phyloP scores from a whole-genome alignment of 2,888 invertebrate genomes.

The Neuroscelio doddi region DNA sequence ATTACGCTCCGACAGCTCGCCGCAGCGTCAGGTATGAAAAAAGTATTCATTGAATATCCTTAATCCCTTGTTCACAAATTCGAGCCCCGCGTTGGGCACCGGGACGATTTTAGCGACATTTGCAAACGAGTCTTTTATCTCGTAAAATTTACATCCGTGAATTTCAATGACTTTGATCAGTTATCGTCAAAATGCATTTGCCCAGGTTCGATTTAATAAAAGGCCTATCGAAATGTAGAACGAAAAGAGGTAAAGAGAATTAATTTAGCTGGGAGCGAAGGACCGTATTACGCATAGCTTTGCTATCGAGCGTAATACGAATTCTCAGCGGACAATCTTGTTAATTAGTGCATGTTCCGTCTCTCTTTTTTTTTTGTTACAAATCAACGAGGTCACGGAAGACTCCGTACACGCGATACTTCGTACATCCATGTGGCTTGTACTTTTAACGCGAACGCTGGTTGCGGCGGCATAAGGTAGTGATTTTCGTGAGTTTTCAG shows the following conservation, averaged over 20 bases:
- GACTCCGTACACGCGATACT: conserved; percentile 26
- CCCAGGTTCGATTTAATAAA: too few species aligned
- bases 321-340: conserved; percentile 11
- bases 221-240: not conserved
- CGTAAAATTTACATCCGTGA: too few species aligned
- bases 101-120: too few species aligned
- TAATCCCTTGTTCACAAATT: too few species aligned
- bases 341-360: conserved; percentile 19
- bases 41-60: conserved; percentile 10
- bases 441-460: conserved; percentile 19
- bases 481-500: conserved; percentile 45
- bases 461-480: conserved; percentile 21
- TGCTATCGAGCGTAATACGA: conserved; percentile 3
- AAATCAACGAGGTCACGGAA: conserved; percentile 20
- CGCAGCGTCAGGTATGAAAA: conserved; percentile 5
- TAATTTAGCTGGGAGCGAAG: too few species aligned
- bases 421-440: not conserved
- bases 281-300: conserved; percentile 4
- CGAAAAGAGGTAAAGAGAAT: not conserved
- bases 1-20: conserved; percentile 16
- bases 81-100: too few species aligned
- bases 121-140: too few species aligned
- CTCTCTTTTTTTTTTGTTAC: conserved; percentile 10
- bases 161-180: too few species aligned
- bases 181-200: too few species aligned